Evolutionary conservation across 1,140 invertebrate genomes (phyloP).

Genomic region (Chironomus tepperi): DNA sequence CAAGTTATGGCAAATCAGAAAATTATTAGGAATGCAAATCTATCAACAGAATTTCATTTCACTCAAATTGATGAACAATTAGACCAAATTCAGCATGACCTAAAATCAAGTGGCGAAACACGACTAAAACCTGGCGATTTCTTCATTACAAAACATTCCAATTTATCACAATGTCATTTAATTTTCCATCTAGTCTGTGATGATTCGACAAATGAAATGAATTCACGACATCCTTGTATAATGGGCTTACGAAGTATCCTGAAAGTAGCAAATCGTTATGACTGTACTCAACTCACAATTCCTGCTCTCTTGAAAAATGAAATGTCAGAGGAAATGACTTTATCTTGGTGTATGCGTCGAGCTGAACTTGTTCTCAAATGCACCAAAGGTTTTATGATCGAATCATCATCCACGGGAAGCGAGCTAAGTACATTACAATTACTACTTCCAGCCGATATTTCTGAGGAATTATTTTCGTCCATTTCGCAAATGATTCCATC

Average conservation of each 20-base stretch:
- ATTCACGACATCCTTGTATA: conserved; percentile 92
- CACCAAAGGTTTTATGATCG: conserved; percentile 99
- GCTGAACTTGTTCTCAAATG: conserved; percentile 97
- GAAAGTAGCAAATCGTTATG: conserved; percentile 86
- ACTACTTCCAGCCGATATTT: conserved; percentile 63
- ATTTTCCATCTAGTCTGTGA: conserved; percentile 91
- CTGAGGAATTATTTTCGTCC: conserved; percentile 74
- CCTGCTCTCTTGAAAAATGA: conserved; percentile 87
- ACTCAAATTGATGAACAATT: conserved; percentile 71
- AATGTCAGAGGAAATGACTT: conserved; percentile 95
- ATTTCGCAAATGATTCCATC: conserved; percentile 80
- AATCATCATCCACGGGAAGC: conserved; percentile 86
- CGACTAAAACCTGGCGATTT: conserved; percentile 79
- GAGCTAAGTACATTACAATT: conserved; percentile 57
- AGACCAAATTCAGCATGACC: conserved; percentile 55
- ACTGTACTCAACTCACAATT: conserved; percentile 86
- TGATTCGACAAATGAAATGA: conserved; percentile 78
- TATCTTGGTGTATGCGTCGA: conserved; percentile 88
- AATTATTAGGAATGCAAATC: conserved; percentile 38
- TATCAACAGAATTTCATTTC: conserved; percentile 39
- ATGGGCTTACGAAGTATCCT: conserved; percentile 89
- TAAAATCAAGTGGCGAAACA: conserved; percentile 38
- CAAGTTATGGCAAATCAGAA: conserved; percentile 35
- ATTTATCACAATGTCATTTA: conserved; percentile 87
- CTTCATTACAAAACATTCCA: conserved; percentile 91